Evolutionary conservation across 2,113 vertebrate species (phyloP).

Genomic region (Sapayoa aenigma): DNA sequence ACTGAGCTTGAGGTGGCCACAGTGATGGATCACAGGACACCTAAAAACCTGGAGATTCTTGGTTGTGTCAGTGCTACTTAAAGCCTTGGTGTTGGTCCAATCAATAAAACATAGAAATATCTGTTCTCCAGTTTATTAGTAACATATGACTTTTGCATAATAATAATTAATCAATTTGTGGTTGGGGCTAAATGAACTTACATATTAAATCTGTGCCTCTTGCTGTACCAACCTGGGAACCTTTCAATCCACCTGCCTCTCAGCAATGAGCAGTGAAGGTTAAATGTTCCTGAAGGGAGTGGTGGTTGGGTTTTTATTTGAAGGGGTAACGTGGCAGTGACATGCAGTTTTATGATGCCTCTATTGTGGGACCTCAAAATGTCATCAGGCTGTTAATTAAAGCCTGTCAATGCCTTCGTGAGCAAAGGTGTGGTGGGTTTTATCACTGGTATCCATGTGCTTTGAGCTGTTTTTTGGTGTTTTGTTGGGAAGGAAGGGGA

Average conservation of each 20-base stretch:
- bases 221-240: not conserved
- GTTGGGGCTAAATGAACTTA: not conserved
- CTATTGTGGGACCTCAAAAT: not conserved
- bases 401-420: not conserved
- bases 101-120: not conserved
- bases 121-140: not conserved
- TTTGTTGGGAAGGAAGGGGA: not conserved
- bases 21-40: not conserved
- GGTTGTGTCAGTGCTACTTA: not conserved
- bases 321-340: not conserved
- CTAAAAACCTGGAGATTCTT: not conserved
- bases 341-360: not conserved
- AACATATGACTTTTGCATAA: not conserved
- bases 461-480: not conserved
- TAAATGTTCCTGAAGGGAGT: not conserved
- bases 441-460: not conserved
- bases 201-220: not conserved
- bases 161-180: not conserved
- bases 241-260: not conserved
- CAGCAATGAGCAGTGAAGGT: not conserved
- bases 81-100: fast-evolving
- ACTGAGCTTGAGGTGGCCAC: not conserved
- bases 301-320: not conserved
- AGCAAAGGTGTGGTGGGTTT: not conserved
- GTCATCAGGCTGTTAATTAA: not conserved